phyloP scores from a whole-genome alignment of 2,113 vertebrate genomes.

The Picathartes gymnocephalus region DNA sequence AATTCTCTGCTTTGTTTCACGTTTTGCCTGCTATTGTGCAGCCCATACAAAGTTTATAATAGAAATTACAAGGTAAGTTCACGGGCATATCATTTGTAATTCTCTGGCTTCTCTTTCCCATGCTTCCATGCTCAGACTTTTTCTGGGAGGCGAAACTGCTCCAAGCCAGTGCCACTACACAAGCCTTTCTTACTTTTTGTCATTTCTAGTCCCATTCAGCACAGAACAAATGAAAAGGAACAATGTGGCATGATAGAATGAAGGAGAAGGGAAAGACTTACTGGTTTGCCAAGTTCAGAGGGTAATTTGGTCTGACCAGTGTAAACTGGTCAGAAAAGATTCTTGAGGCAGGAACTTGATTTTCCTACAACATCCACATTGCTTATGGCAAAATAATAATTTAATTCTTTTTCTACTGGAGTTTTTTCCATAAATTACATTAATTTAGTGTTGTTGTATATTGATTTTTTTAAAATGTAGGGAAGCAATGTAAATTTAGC shows the following conservation, averaged over 20 bases:
- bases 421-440: background rate
- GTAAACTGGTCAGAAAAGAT: background rate
- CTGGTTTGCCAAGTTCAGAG: background rate
- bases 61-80: background rate
- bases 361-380: background rate
- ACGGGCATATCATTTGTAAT: background rate
- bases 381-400: background rate
- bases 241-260: background rate
- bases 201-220: background rate
- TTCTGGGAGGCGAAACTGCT: background rate
- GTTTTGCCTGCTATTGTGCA: background rate
- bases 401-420: background rate
- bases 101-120: background rate
- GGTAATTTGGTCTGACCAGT: background rate
- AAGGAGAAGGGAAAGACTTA: background rate
- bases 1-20: background rate
- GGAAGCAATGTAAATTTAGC: background rate
- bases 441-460: background rate
- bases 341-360: background rate
- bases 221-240: background rate
- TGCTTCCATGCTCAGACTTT: background rate
- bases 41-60: background rate
- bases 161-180: background rate
- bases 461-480: background rate
- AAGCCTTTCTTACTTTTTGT: background rate